Conservation (phyloP, 2,797 vertebrate genomes). For the Onychomys leucogaster region DNA sequence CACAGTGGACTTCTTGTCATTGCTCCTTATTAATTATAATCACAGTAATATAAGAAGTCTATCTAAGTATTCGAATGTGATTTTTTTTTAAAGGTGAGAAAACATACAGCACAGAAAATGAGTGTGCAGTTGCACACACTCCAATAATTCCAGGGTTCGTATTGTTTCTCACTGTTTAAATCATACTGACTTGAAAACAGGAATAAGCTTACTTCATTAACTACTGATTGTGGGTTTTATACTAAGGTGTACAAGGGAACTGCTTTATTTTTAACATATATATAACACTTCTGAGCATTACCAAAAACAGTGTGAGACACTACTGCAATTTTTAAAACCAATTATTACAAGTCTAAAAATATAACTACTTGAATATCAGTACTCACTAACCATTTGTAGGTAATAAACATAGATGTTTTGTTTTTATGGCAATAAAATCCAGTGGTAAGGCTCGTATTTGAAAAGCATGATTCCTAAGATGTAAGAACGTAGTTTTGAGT, state of each 20-base stretch:
- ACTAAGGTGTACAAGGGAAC: conserved; percentile 10
- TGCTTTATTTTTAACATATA: conserved; percentile 70
- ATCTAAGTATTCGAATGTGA: conserved; percentile 24
- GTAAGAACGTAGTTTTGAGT: conserved; percentile 54
- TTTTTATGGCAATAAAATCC: conserved; percentile 72
- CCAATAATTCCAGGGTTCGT: conserved; percentile 22
- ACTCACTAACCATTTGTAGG: conserved; percentile 73
- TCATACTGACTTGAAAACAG: conserved; percentile 51
- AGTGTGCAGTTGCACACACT: conserved; percentile 43
- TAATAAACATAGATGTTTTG: conserved; percentile 64
- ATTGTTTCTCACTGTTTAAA: conserved; percentile 38
- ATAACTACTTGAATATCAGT: conserved; percentile 15
- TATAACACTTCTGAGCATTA: conserved; percentile 49
- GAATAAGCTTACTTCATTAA: conserved; percentile 48
- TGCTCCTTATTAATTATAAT: conserved; percentile 41
- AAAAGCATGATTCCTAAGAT: conserved; percentile 62
- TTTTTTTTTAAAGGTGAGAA: conserved; percentile 55
- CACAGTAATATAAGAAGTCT: conserved; percentile 45
- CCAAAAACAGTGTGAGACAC: conserved; percentile 49
- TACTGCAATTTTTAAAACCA: conserved; percentile 56
- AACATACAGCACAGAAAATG: conserved; percentile 67
- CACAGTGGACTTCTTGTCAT: conserved; percentile 22
- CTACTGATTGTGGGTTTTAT: conserved; percentile 50
- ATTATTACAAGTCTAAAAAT: conserved; percentile 71
- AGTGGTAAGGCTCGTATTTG: conserved; percentile 61